Evolutionary conservation across 2,797 vertebrate genomes (phyloP).

Genomic region (Gymnothorax reevesii): DNA sequence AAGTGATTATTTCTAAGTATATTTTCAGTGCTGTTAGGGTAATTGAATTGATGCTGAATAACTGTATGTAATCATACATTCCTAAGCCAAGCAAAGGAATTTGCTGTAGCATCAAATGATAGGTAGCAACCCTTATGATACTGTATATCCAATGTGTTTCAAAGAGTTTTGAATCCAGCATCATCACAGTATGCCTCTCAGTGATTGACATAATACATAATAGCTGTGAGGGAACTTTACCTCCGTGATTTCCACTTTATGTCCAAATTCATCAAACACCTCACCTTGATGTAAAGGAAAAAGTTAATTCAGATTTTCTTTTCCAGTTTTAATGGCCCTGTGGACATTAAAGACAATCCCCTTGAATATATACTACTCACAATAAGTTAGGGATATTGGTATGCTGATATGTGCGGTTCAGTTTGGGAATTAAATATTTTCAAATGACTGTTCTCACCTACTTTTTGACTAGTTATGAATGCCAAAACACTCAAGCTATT

Average conservation of each 20-base stretch:
- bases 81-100: neutral
- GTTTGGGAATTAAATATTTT: no score
- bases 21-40: neutral
- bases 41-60: neutral
- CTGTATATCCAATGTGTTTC: neutral
- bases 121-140: neutral
- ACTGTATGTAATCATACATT: neutral
- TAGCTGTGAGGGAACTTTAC: conserved; percentile 50
- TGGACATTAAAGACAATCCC: neutral
- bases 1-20: neutral
- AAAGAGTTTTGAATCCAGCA: neutral
- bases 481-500: no score
- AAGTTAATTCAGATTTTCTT: conserved; percentile 12
- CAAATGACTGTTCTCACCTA: no score
- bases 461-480: no score
- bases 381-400: no score
- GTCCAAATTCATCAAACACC: conserved; percentile 68
- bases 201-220: neutral
- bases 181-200: neutral
- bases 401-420: no score
- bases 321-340: neutral
- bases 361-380: neutral
- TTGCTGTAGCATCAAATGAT: conserved; percentile 17
- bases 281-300: conserved; percentile 67
- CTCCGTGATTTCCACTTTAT: conserved; percentile 76